phyloP scores from a whole-genome alignment of 2,797 vertebrate species.

The Coreius guichenoti region DNA sequence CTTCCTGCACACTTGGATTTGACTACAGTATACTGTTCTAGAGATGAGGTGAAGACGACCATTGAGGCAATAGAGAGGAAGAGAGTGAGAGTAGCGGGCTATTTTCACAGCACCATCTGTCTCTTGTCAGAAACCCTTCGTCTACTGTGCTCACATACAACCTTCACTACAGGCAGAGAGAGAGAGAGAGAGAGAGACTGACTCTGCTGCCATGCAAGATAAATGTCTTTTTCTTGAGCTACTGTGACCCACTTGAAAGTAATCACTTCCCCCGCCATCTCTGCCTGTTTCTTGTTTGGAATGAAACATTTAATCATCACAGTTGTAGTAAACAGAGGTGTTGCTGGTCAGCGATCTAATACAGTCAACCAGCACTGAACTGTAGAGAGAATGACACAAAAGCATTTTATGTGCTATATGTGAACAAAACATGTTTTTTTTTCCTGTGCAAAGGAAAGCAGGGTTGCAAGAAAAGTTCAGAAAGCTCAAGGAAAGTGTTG shows the following conservation, averaged over 20 bases:
- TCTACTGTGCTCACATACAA: constrained; percentile 33
- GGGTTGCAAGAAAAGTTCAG: background rate
- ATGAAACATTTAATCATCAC: constrained; percentile 52
- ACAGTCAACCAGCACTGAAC: constrained; percentile 28
- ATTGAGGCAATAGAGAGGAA: constrained; percentile 5
- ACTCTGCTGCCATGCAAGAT: constrained; percentile 47
- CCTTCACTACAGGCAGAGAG: constrained; percentile 20
- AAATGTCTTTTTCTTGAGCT: constrained; percentile 48
- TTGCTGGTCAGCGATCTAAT: constrained; percentile 18
- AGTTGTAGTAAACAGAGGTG: constrained; percentile 36
- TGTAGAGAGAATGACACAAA: background rate
- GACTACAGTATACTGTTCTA: constrained; percentile 12
- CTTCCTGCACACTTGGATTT: background rate
- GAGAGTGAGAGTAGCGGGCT: constrained; percentile 12
- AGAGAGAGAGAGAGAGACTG: constrained; percentile 17
- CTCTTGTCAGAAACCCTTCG: constrained; percentile 47
- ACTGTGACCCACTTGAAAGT: constrained; percentile 54
- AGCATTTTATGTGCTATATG: background rate
- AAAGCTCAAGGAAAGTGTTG: background rate
- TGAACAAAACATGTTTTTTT: background rate
- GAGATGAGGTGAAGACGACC: constrained; percentile 25
- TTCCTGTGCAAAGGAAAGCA: background rate
- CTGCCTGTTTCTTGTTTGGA: constrained; percentile 37
- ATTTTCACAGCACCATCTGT: constrained; percentile 50
- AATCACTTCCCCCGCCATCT: constrained; percentile 45